Evolutionary conservation across 1,140 invertebrate genomes (phyloP).

Genomic region (Danaus plexippus): DNA sequence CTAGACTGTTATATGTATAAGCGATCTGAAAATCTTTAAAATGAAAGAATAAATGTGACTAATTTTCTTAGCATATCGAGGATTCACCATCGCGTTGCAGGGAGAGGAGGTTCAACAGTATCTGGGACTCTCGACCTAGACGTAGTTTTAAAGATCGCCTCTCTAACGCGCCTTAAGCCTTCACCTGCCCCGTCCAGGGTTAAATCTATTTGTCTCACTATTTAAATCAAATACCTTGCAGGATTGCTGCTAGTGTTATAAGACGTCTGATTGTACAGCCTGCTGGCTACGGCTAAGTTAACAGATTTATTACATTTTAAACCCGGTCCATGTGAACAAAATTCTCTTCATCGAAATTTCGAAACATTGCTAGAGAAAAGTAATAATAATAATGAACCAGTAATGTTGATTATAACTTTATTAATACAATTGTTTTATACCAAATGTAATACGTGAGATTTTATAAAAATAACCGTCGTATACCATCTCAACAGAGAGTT

Average conservation of each 20-base stretch:
- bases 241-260: neutral
- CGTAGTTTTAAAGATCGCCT: no score
- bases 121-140: no score
- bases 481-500: neutral
- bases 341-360: neutral
- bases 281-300: neutral
- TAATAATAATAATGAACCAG: neutral
- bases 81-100: no score
- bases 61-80: no score
- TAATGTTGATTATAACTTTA: slow-evolving; percentile 3
- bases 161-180: no score
- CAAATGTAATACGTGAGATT: slow-evolving; percentile 1
- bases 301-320: slow-evolving; percentile 6
- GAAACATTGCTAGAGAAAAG: neutral
- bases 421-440: neutral
- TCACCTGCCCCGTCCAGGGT: no score
- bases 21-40: no score
- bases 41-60: no score
- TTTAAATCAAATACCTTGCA: no score
- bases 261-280: neutral
- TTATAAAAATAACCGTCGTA: slow-evolving; percentile 3
- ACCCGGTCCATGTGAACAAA: neutral
- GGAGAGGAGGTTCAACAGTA: no score
- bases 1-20: no score
- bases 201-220: no score